Base-by-base conservation (phyloP, 2,797 vertebrate genomes). In the Chaetodon trifasciatus region DNA sequence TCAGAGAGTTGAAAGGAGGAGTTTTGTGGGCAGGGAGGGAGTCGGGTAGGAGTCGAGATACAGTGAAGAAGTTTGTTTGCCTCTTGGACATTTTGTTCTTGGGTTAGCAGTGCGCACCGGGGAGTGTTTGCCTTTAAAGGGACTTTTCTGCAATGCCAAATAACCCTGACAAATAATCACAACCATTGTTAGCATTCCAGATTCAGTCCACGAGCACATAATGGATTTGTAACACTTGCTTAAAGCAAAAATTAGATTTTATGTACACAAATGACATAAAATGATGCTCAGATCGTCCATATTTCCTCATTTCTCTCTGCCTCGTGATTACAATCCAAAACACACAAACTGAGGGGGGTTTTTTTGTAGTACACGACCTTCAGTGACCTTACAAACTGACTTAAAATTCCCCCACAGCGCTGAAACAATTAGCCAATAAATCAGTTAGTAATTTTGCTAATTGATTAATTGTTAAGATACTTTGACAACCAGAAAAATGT, bases 21-120 rank as follows among this genome's bases (percentile, higher is more conserved):
- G 91, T 86, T 89, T 83, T 84, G 42, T 46, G 82, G 70, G 82
- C 56, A 40, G 74, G 77, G 69, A 81, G 74, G 84, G 81, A 73
- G 83, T 16, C 10, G 78, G 67, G 78, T 74, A 61, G 77, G 76
- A 74, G 84, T 85, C 70, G 32, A 52, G 81, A 76, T 87, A 88
- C 86, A 90, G 88, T 79, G 76, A 75, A 88, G 83, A 89, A 83
- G 87, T 93, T 90, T 91, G 88, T 91, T 88, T 91, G 85, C 78
- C 81, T 85, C 88, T 91, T 91, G 94, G 89, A 95, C 93, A 94
- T 94, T 94, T 93, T 94, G 93, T 94, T 90, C 91, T 86, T 44
- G 64, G 65, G 81, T 90, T 79, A 49, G 75, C 75, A 65, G 16
- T 11, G 71, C 78, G 74, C 73, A 72, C 80, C 16, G 39, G 68